Evolutionary conservation across 2,797 vertebrate genomes (phyloP).

Genomic region (Chromis chromis): DNA sequence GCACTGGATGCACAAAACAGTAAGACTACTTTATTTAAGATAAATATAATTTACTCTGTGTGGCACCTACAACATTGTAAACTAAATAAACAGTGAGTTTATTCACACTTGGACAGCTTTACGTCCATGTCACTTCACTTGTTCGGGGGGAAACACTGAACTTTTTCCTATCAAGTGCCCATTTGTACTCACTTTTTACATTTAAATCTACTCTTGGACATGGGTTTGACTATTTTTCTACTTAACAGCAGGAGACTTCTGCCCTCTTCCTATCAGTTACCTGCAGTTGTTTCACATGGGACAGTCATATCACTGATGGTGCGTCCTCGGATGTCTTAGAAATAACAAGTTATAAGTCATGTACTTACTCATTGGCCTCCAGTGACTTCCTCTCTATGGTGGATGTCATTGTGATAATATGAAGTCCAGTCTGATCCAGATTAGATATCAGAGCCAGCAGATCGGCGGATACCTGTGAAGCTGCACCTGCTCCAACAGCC

Average conservation of each 20-base stretch:
- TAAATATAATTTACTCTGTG: too few relatives aligned
- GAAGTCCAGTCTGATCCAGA: constrained; percentile 40
- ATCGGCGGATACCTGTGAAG: constrained; percentile 30
- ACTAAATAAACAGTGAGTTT: neutral
- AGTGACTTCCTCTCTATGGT: constrained; percentile 96
- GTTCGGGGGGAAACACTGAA: neutral
- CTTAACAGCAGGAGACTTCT: constrained; percentile 3
- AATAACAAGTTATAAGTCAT: neutral
- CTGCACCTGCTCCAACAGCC: constrained; percentile 72
- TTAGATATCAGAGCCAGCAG: neutral
- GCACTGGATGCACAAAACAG: neutral
- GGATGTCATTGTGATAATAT: constrained; percentile 87
- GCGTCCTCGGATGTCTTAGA: neutral
- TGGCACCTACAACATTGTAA: neutral
- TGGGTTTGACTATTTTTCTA: neutral
- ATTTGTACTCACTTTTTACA: neutral
- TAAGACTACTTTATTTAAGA: neutral
- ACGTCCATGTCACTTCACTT: neutral
- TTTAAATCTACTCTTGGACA: neutral
- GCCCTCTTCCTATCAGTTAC: constrained; percentile 19
- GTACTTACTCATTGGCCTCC: constrained; percentile 95
- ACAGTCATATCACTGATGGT: neutral
- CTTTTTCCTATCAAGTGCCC: neutral
- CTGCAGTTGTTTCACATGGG: neutral
- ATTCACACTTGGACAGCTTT: neutral